Conservation (phyloP, 2,113 vertebrate genomes). For the Sporophila hypoxantha region DNA sequence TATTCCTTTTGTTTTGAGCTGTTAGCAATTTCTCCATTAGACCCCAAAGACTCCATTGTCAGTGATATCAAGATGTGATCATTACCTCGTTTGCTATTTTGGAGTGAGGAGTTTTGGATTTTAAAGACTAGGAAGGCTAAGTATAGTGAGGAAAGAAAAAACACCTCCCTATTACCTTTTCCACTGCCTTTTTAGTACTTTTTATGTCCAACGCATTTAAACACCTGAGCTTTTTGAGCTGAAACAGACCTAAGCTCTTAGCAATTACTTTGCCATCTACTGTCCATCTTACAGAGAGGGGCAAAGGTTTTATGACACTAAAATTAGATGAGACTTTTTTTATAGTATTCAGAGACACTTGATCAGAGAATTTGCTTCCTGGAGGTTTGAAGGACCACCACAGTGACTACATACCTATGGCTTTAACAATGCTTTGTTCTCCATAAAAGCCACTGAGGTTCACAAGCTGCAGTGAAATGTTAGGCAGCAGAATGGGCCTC, state of each 20-base stretch:
- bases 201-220: background rate
- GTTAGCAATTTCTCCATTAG: background rate
- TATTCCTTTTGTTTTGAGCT: background rate
- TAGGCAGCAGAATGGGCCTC: slow-evolving; percentile 10
- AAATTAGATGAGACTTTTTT: background rate
- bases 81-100: background rate
- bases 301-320: background rate
- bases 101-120: background rate
- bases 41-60: background rate
- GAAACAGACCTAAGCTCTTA: background rate
- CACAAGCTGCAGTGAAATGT: background rate
- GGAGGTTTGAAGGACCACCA: background rate
- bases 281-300: background rate
- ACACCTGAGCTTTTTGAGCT: background rate
- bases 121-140: background rate
- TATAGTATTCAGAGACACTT: background rate
- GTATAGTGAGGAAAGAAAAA: background rate
- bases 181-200: background rate
- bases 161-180: background rate
- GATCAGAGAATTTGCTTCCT: background rate
- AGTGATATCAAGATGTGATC: background rate
- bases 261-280: background rate
- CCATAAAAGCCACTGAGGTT: slow-evolving; percentile 3
- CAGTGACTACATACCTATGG: background rate
- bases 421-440: background rate